Evolutionary conservation across 2,797 vertebrate species (phyloP).

Genomic region (Hylomyscus alleni): DNA sequence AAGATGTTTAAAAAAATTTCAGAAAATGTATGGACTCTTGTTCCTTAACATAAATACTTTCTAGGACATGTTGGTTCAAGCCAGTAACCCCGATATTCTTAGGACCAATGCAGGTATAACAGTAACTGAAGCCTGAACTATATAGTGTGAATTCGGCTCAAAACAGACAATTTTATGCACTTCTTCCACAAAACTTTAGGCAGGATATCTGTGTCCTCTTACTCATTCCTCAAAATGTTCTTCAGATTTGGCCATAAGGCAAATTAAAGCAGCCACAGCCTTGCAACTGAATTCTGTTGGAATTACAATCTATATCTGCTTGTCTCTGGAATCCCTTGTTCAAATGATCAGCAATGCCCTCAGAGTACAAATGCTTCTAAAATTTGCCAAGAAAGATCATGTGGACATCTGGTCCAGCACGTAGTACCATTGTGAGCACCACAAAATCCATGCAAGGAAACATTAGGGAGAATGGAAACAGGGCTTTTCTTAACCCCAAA

Average conservation of each 20-base stretch:
- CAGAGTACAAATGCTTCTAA: neutral
- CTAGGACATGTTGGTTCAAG: neutral
- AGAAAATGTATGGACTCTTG: neutral
- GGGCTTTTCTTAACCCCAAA: neutral
- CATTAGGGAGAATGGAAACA: too few species aligned
- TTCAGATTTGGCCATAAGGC: neutral
- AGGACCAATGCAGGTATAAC: neutral
- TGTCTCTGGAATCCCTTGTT: neutral
- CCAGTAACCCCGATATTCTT: neutral
- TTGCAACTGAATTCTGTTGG: neutral
- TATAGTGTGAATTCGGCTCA: neutral
- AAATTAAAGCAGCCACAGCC: neutral
- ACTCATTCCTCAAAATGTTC: neutral
- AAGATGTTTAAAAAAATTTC: neutral
- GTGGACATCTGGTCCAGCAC: neutral
- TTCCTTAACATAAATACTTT: neutral
- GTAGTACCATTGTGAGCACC: neutral
- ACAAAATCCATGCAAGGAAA: neutral
- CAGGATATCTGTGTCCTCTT: neutral
- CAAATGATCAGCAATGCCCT: neutral
- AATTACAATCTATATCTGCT: neutral
- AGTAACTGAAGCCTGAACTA: neutral
- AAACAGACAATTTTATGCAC: neutral
- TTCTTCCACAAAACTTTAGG: neutral
- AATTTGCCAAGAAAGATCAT: neutral